A percentile compares a stretch with the other conserved stretches of the same genome.
Evolutionary conservation across 2,888 invertebrate species (phyloP).

Genomic region (Stenodema calcarata): DNA sequence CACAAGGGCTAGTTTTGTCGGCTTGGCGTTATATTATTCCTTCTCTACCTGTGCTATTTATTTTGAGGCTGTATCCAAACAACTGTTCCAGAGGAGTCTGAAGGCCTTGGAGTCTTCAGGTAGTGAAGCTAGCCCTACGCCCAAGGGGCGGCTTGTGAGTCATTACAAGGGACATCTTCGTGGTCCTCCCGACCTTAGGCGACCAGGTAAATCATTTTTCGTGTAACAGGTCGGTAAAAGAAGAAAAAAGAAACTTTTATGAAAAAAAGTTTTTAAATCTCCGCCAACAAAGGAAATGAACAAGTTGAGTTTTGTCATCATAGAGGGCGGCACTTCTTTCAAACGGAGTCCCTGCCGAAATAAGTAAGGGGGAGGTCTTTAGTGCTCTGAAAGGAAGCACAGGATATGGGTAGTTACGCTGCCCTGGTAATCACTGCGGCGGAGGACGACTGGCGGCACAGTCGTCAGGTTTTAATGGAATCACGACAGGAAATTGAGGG

Average conservation of each 20-base stretch:
- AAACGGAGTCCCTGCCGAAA: neutral
- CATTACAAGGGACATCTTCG: neutral
- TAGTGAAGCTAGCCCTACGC: neutral
- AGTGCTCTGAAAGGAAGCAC: conserved; percentile 6
- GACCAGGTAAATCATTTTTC: conserved; percentile 32
- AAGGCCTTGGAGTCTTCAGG: neutral
- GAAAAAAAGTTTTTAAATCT: neutral
- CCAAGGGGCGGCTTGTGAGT: neutral
- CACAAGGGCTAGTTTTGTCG: neutral
- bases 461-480: neutral
- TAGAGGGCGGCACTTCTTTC: conserved; percentile 8
- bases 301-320: conserved; percentile 31
- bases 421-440: neutral
- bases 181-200: neutral
- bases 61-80: conserved; percentile 5
- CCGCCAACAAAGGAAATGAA: conserved; percentile 23
- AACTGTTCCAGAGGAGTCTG: neutral
- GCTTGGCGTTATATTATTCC: neutral
- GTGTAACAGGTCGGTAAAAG: conserved; percentile 8
- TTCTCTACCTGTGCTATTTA: neutral
- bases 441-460: neutral
- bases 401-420: conserved; percentile 25
- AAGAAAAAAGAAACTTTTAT: neutral
- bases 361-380: conserved; percentile 14
- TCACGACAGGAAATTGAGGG: conserved; percentile 10